Conservation (phyloP, 2,113 vertebrate species). For the Daubentonia madagascariensis region DNA sequence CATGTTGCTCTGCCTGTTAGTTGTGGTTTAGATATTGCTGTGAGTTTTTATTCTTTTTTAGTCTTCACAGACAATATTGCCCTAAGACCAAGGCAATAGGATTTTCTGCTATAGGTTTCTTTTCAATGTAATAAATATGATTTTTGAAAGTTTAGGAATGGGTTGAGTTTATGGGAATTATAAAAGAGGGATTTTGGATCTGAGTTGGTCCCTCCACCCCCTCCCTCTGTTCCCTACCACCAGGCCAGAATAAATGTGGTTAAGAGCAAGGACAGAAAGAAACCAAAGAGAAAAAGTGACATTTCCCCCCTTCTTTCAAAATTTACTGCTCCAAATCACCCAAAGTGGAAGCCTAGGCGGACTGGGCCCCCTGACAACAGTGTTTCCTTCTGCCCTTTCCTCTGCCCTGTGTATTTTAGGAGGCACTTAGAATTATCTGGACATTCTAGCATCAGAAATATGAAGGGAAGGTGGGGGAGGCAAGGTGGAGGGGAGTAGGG, state of each 20-base stretch:
- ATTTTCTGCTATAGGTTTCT: neutral
- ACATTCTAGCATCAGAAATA: neutral
- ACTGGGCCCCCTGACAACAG: rapidly evolving
- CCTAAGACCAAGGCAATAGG: neutral
- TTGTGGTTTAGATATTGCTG: neutral
- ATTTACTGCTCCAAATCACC: neutral
- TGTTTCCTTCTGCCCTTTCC: neutral
- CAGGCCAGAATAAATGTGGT: neutral
- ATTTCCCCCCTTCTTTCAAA: neutral
- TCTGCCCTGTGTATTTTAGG: neutral
- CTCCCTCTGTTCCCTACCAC: neutral
- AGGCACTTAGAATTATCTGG: too few relatives aligned
- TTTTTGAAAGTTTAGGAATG: neutral
- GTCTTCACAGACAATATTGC: neutral
- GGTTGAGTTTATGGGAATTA: neutral
- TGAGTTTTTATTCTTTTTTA: neutral
- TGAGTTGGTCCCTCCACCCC: neutral
- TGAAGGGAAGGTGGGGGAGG: too few relatives aligned
- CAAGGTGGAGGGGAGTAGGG: rapidly evolving
- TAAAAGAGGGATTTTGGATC: neutral
- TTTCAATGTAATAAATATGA: neutral
- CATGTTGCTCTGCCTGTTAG: neutral
- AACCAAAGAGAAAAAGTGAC: neutral
- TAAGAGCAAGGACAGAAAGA: neutral
- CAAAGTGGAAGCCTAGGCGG: neutral